These are phyloP conservation scores for Hylia prasina DNA, from an alignment of 2,113 vertebrate genomes.

Conservation along the genomic window DNA sequence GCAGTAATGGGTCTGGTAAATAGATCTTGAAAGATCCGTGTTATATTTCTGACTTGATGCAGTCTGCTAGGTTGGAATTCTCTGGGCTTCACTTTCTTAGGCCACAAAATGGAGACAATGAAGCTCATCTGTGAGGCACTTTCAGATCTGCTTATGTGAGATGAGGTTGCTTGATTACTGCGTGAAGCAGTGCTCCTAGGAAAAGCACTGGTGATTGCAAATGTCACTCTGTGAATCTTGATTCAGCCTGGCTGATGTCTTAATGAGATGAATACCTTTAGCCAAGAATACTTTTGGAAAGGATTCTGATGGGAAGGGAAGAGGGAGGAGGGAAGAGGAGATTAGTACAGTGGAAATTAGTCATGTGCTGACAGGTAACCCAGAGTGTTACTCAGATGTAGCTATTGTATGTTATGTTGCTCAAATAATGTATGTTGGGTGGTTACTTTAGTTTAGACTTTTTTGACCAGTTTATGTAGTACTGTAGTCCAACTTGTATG, in stretches of 20 bases:
- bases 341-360: background rate
- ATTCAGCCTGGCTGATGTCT: background rate
- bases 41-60: background rate
- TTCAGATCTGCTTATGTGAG: background rate
- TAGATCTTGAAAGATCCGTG: background rate
- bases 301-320: background rate
- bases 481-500: background rate
- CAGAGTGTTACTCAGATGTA: background rate
- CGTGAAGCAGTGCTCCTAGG: background rate
- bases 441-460: background rate
- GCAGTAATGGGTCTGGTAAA: background rate
- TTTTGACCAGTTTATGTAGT: background rate
- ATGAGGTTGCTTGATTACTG: background rate
- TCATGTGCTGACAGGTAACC: background rate
- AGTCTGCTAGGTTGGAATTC: background rate
- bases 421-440: background rate
- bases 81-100: background rate
- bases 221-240: background rate
- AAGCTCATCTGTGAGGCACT: background rate
- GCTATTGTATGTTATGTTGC: background rate
- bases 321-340: background rate
- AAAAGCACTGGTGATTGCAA: slow-evolving; percentile 6
- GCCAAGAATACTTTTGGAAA: background rate
- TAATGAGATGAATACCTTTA: background rate
- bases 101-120: background rate